These are phyloP conservation scores for Heteromormyrus szaboi DNA, from an alignment of 2,797 vertebrate genomes.

Conservation along the genomic window DNA sequence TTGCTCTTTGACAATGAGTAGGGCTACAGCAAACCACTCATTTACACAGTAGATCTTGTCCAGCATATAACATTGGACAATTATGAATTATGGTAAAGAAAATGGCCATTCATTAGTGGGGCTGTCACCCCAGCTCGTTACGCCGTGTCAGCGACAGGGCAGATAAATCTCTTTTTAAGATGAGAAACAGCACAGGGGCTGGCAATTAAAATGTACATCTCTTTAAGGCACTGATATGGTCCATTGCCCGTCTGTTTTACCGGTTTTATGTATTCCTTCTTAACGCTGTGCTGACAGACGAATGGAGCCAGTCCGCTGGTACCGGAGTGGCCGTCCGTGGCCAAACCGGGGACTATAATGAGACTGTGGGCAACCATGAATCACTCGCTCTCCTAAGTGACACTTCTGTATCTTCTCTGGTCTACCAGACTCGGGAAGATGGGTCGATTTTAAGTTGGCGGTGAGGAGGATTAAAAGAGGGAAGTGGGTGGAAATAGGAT, in stretches of 20 bases:
- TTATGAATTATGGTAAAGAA: background rate
- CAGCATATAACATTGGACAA: background rate
- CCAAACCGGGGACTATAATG: slow-evolving; percentile 15
- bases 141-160: background rate
- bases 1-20: background rate
- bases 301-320: background rate
- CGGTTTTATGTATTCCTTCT: background rate
- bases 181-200: background rate
- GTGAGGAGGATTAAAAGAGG: background rate
- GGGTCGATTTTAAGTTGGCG: background rate
- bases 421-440: background rate
- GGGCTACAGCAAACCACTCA: background rate
- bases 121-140: background rate
- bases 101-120: background rate
- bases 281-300: background rate
- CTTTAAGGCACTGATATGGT: background rate
- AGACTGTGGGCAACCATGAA: slow-evolving; percentile 22
- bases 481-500: background rate
- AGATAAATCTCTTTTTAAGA: background rate
- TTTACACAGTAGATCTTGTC: background rate
- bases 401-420: background rate
- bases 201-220: background rate
- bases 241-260: background rate
- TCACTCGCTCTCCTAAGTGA: background rate
- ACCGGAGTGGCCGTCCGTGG: background rate